These are phyloP conservation scores for Trigoniulus corallinus DNA, from an alignment of 1,140 invertebrate species.

Conservation along the genomic window DNA sequence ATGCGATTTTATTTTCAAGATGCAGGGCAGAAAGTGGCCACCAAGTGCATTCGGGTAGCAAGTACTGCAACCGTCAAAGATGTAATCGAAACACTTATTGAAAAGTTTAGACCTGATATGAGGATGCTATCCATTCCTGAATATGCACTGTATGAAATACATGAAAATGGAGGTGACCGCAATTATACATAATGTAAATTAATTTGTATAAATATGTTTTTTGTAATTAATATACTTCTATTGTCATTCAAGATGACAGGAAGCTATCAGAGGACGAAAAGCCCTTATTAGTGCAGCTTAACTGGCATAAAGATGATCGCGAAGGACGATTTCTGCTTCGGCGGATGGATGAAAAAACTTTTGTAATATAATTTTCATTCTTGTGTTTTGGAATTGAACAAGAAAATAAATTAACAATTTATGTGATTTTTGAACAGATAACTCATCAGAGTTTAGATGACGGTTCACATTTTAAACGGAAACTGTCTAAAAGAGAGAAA, in stretches of 20 bases:
- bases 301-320: constrained; percentile 96
- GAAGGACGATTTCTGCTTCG: constrained; percentile 92
- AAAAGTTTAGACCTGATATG: constrained; percentile 99
- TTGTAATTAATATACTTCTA: background rate
- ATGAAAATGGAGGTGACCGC: constrained; percentile 66
- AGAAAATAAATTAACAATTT: background rate
- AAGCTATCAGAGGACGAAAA: constrained; percentile 76
- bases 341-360: constrained; percentile 56
- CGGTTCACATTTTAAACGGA: constrained; percentile 56
- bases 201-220: background rate
- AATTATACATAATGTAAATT: background rate
- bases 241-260: constrained; percentile 55
- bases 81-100: constrained; percentile 90
- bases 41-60: constrained; percentile 95
- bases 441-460: constrained; percentile 39
- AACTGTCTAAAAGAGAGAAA: constrained; percentile 95
- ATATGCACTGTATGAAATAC: constrained; percentile 94
- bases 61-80: constrained; percentile 85
- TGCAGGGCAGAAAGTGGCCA: constrained; percentile 91
- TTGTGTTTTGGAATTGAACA: too few relatives aligned
- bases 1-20: constrained; percentile 99
- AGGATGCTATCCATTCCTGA: constrained; percentile 89
- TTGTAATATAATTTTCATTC: constrained; percentile 12
- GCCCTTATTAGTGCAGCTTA: constrained; percentile 91
- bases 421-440: constrained; percentile 25